Base-by-base conservation (phyloP, 2,113 vertebrate genomes). In the Propithecus coquereli region DNA sequence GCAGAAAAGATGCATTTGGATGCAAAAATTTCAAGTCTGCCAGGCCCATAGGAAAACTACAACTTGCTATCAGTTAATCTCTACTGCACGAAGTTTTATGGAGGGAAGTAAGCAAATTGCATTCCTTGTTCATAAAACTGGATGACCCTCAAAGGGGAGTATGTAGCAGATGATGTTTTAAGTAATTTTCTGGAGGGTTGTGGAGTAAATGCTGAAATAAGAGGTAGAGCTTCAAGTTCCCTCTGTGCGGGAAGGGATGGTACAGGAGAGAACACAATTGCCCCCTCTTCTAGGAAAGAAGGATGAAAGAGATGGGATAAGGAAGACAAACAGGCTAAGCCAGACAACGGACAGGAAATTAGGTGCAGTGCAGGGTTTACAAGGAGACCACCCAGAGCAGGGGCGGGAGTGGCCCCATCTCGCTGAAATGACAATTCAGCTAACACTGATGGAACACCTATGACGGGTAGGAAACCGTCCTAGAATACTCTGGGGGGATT, bases 41-140 rank as follows among this genome's bases (percentile, higher is more conserved):
- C 7, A 77, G 85, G 34, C 6, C 34, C 43, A 66, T 66, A 37
- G 30, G 61, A 87, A 92, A 83, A 70, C 63, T 80, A 17, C 2
- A 70, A 3, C 32, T 71, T 89, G 30, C 52, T 87, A 27, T 96
- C 81, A 32, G 47, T 80, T 87, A 12, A 80, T 94, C 76, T 84
- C 61, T 47, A 57, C 54, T 81, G 6, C 83, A 89, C 73, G 79
- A 90, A 40, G 13, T 90, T 90, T 90, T 83, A 90, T 80, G n/a
- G 76, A 91, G 25, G 40, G 30, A 95, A 83, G 80, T 25, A 80
- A 80, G 73, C 32, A 74, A 54, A 84, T 84, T 86, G 54, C 8
- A 70, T 92, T 86, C n/a, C 23, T 91, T 87, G 50, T 81, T 84
- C 94, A 71, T 96, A 92, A 95, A 97, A 92, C 17, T 0, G 13